These are phyloP conservation scores for Halcyon senegalensis DNA, from an alignment of 2,113 vertebrate species.

Conservation along the genomic window DNA sequence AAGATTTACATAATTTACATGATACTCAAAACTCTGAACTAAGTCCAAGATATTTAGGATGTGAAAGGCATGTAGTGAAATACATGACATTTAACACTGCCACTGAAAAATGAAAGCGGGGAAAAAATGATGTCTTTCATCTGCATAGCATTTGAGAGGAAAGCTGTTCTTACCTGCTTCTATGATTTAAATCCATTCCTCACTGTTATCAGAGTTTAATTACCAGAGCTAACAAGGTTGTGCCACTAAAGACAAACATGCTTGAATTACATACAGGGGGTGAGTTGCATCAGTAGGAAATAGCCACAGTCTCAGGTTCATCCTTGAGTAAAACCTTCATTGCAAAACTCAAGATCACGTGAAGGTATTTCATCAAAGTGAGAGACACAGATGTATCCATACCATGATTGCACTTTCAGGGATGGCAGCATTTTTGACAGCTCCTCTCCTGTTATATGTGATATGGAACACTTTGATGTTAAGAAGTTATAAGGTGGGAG, in stretches of 20 bases:
- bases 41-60: constrained; percentile 46
- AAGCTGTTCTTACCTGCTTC: not conserved
- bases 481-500: not conserved
- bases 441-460: not conserved
- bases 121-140: not conserved
- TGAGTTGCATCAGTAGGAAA: not conserved
- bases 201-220: not conserved
- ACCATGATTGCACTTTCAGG: not conserved
- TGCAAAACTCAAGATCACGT: not conserved
- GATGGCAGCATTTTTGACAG: not conserved
- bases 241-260: not conserved
- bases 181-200: not conserved
- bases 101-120: not conserved
- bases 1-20: constrained; percentile 70
- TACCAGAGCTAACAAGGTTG: not conserved
- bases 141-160: not conserved
- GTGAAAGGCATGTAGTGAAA: constrained; percentile 17
- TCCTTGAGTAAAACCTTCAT: not conserved
- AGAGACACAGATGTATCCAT: not conserved
- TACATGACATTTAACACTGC: not conserved
- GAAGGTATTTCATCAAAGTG: not conserved
- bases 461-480: not conserved
- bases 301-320: not conserved
- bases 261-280: not conserved
- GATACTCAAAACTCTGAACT: constrained; percentile 50